These are phyloP conservation scores for Myiozetetes cayanensis DNA, from an alignment of 2,113 vertebrate genomes.

Conservation along the genomic window DNA sequence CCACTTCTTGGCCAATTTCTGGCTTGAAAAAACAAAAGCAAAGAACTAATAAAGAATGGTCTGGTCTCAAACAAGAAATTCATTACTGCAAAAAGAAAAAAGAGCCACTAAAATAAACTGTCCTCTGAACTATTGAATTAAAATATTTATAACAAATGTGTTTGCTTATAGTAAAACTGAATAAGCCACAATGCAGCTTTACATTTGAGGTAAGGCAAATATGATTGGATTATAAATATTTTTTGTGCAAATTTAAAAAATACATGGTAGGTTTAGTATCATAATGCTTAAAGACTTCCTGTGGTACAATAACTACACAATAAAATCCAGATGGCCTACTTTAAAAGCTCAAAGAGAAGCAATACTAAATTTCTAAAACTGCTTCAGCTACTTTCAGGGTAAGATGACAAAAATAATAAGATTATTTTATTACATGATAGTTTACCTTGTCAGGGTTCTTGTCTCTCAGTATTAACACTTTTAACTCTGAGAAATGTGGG, in stretches of 20 bases:
- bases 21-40: constrained; percentile 34
- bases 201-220: background rate
- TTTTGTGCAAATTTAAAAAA: background rate
- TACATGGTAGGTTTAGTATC: background rate
- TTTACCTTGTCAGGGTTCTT: background rate
- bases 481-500: background rate
- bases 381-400: background rate
- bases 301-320: background rate
- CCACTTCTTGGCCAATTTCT: constrained; percentile 2
- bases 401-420: background rate
- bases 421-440: background rate
- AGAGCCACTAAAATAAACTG: background rate
- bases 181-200: background rate
- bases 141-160: background rate
- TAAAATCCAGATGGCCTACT: background rate
- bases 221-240: background rate
- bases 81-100: background rate
- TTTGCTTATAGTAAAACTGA: background rate
- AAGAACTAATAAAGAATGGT: background rate
- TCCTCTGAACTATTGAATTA: background rate
- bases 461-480: background rate
- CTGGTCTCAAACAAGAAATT: background rate
- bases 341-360: background rate
- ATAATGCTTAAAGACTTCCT: constrained; percentile 4
- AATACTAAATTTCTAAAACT: background rate